phyloP scores from a whole-genome alignment of 2,797 vertebrate species.

The Rhynchotus rufescens region DNA sequence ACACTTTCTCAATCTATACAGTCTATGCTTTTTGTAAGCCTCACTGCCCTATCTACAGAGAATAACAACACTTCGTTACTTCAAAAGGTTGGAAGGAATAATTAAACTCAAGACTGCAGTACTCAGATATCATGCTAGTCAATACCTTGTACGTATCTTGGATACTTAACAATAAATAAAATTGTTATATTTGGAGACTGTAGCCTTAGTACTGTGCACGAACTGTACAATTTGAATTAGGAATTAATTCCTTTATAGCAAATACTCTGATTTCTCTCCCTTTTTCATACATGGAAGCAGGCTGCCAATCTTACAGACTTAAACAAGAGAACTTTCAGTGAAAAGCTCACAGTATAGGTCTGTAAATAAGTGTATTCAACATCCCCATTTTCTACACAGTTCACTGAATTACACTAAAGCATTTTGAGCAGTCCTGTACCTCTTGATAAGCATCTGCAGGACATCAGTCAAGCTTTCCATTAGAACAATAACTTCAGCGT shows the following conservation, averaged over 20 bases:
- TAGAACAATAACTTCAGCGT: constrained; percentile 86
- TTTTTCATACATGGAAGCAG: background rate
- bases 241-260: background rate
- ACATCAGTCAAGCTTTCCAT: constrained; percentile 85
- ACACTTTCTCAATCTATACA: background rate
- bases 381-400: background rate
- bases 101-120: background rate
- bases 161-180: constrained; percentile 2
- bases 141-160: background rate
- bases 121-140: background rate
- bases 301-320: background rate
- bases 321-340: background rate
- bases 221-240: background rate
- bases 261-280: background rate
- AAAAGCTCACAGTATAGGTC: background rate
- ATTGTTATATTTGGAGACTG: background rate
- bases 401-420: background rate
- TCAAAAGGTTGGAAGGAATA: constrained; percentile 24
- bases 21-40: constrained; percentile 51
- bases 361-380: background rate
- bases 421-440: constrained; percentile 80
- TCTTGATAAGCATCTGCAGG: constrained; percentile 92
- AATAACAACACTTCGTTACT: constrained; percentile 46
- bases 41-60: constrained; percentile 51
- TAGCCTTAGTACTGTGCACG: background rate